These are phyloP conservation scores for Sinella curviseta DNA, from an alignment of 1,140 invertebrate genomes.

Conservation along the genomic window DNA sequence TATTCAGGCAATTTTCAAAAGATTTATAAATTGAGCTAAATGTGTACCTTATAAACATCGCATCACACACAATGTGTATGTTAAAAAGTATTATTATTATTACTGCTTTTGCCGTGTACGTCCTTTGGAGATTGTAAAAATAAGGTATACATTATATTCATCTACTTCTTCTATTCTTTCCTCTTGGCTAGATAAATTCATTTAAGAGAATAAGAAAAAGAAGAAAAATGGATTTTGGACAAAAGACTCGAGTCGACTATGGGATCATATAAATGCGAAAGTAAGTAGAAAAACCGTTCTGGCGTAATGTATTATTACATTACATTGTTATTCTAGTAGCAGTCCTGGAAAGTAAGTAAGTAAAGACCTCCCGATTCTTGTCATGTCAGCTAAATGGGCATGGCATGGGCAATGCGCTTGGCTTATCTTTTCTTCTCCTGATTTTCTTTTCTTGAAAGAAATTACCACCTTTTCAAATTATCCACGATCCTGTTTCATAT, in stretches of 20 bases:
- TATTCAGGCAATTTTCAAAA: not conserved
- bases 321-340: not conserved
- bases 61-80: not conserved
- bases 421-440: not conserved
- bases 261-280: not conserved
- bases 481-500: constrained; percentile 11
- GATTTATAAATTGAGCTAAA: constrained; percentile 25
- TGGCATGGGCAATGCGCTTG: constrained; percentile 18
- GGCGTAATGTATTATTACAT: constrained; percentile 11
- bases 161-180: not conserved
- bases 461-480: constrained; percentile 13
- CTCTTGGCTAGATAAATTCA: constrained; percentile 4
- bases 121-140: not conserved
- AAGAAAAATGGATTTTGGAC: constrained; percentile 1
- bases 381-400: constrained; percentile 23
- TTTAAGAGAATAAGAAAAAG: not conserved
- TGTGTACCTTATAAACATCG: constrained; percentile 1
- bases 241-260: not conserved
- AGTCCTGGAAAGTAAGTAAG: not conserved
- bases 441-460: constrained; percentile 9
- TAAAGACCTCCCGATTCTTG: constrained; percentile 19
- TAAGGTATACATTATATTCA: not conserved
- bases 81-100: not conserved
- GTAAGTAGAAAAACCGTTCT: not conserved
- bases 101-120: not conserved